These are phyloP conservation scores for Danionella cerebrum DNA, from an alignment of 2,113 vertebrate genomes.

Conservation along the genomic window DNA sequence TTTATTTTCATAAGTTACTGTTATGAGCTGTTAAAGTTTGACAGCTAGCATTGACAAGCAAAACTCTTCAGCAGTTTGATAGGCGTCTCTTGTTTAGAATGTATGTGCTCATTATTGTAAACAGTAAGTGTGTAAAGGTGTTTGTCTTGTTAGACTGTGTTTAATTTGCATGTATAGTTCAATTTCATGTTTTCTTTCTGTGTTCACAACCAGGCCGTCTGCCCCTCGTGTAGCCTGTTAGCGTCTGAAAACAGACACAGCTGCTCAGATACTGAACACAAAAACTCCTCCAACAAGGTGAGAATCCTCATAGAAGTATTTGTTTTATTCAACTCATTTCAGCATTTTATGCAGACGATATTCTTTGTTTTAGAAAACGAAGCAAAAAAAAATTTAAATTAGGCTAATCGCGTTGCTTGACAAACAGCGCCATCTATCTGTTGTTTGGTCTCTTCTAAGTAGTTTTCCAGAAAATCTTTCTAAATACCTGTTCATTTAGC, in stretches of 20 bases:
- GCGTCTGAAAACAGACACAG: constrained; percentile 68
- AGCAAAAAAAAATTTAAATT: neutral
- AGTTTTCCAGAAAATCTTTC: neutral
- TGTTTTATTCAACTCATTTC: no score
- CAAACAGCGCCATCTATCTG: neutral
- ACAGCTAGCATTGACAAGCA: neutral
- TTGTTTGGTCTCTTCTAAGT: neutral
- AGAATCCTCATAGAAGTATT: no score
- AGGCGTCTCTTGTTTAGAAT: neutral
- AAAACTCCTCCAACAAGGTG: constrained; percentile 68
- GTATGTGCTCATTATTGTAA: neutral
- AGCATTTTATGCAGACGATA: neutral
- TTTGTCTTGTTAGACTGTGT: neutral
- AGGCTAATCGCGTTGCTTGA: neutral
- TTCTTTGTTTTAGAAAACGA: neutral
- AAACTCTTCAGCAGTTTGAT: no score
- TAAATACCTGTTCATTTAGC: no score
- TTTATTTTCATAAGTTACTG: no score
- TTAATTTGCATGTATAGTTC: no score
- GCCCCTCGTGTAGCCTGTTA: constrained; percentile 71
- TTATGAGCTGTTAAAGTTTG: neutral
- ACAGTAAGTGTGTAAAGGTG: neutral
- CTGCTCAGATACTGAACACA: constrained; percentile 75
- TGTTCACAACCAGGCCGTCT: constrained; percentile 60
- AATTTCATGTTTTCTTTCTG: neutral